Percentiles rank a stretch among this genome's conserved stretches.
Conservation (phyloP, 2,888 invertebrate genomes). For the Cephus rjabovi region DNA sequence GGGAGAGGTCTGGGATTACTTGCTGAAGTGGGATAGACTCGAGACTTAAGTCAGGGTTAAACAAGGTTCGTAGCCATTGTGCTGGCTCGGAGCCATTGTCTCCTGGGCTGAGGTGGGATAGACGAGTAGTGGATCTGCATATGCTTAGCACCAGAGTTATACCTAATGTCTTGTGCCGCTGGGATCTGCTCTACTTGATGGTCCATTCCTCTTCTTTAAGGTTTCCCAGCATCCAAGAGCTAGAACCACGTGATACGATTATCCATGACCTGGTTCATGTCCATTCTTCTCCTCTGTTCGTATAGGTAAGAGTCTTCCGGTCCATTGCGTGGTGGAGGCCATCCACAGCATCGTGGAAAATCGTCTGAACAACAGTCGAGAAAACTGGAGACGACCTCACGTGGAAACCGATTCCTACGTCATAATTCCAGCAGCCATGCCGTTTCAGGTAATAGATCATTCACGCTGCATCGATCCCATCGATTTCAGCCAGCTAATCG, state of each 20-base stretch:
- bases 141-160: slow-evolving; percentile 64
- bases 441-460: slow-evolving; percentile 72
- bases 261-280: neutral
- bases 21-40: slow-evolving; percentile 62
- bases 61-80: slow-evolving; percentile 66
- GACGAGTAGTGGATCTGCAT: slow-evolving; percentile 66
- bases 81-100: slow-evolving; percentile 61
- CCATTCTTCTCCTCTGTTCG: slow-evolving; percentile 46
- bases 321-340: slow-evolving; percentile 95
- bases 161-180: slow-evolving; percentile 23
- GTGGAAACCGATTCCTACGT: slow-evolving; percentile 96
- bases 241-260: neutral
- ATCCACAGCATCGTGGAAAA: slow-evolving; percentile 76
- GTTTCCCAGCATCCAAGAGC: neutral
- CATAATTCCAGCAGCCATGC: slow-evolving; percentile 91
- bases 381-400: slow-evolving; percentile 77
- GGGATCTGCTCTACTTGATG: slow-evolving; percentile 41
- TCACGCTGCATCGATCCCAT: neutral
- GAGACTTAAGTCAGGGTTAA: slow-evolving; percentile 67
- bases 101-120: slow-evolving; percentile 50
- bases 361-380: slow-evolving; percentile 71
- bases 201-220: slow-evolving; percentile 27
- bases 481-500: slow-evolving; percentile 1
- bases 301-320: slow-evolving; percentile 88
- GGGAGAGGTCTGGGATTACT: slow-evolving; percentile 64